phyloP scores from a whole-genome alignment of 2,888 invertebrate genomes.

The Vesta saturnalis region DNA sequence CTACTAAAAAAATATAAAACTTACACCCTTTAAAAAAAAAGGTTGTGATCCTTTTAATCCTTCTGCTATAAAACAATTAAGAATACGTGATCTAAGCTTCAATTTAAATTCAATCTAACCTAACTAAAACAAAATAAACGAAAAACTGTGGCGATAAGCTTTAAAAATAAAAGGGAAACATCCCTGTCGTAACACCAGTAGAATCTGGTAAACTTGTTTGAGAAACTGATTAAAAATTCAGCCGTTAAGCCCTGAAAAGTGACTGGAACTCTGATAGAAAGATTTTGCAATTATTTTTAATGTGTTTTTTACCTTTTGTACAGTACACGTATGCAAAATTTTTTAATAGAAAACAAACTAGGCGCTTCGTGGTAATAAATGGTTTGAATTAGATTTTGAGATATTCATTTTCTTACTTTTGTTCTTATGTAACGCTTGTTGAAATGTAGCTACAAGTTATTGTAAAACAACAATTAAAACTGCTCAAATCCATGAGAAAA shows the following conservation, averaged over 20 bases:
- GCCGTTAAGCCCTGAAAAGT: conserved; percentile 61
- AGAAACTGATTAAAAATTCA: conserved; percentile 63
- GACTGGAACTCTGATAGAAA: conserved; percentile 59
- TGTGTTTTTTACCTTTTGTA: conserved; percentile 49
- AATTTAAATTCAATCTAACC: conserved; percentile 39
- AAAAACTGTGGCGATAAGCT: conserved; percentile 56
- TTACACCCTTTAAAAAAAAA: conserved; percentile 11
- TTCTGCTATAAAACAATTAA: conserved; percentile 34
- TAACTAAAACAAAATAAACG: conserved; percentile 46
- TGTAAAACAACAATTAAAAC: too few relatives aligned
- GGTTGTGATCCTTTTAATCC: conserved; percentile 26
- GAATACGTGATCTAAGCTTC: conserved; percentile 34
- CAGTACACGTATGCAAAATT: neutral
- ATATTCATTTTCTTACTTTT: too few relatives aligned
- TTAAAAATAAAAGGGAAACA: conserved; percentile 54
- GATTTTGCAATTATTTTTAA: conserved; percentile 60
- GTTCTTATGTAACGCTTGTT: too few relatives aligned
- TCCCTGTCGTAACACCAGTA: conserved; percentile 32
- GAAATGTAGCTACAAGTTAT: too few relatives aligned
- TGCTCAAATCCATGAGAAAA: too few relatives aligned
- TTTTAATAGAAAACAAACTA: neutral
- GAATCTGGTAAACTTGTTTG: conserved; percentile 57
- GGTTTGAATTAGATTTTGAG: too few relatives aligned
- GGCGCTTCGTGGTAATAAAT: too few relatives aligned
- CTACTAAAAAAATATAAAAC: neutral